Base-by-base conservation (phyloP, 2,888 invertebrate genomes). In the Habroteleia sp. region DNA sequence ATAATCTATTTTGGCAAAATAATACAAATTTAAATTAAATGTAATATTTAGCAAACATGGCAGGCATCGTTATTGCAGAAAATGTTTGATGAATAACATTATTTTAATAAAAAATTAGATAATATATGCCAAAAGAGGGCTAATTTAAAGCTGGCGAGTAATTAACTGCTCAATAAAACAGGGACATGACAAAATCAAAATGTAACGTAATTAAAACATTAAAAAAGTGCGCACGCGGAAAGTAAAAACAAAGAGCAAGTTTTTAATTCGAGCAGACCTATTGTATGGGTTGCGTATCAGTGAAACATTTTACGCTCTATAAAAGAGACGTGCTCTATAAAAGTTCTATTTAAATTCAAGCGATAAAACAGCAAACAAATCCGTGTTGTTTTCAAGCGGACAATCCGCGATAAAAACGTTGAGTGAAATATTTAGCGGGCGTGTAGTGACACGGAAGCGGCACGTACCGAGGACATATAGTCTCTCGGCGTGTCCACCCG, bases 401-500 rank as follows among this genome's bases (percentile, higher is more conserved):
- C 52, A 16, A 44, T 42, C 41, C 39, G 41, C 48, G 54, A 50
- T 54, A 58, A 58, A 68, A 50, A 58, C 31, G 10, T 54, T 7
- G 39, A 8, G 33, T 54, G 54, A 66, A 66, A 66, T 66, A 66
- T 66, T 56, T 37, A 44, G 37, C 29, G 33, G 31, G 39, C 41
- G 31, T 27, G 35, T 41, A 41, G 29, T 13, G 46, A 39, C 37
- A 62, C 44, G 58, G 31, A 39, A 50, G 33, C 33, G 10, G 39
- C 29, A 31, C 37, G 50, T 29, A 46, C 37, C 3, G 31, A 10
- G 60, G 48, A 50, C 41, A 27, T 11, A n/a, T n/a, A n/a, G n/a
- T n/a, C n/a, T 48, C 52, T 27, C 25, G 48, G 13, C 10, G 23
- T 14, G 10, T 37, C 69, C 79, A 77, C 79, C 80, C 79, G 79